Evolutionary conservation across 2,797 vertebrate genomes (phyloP), one percentile per base, ranked within the genome.

Genomic region (Melanotaenia trifasciata): DNA sequence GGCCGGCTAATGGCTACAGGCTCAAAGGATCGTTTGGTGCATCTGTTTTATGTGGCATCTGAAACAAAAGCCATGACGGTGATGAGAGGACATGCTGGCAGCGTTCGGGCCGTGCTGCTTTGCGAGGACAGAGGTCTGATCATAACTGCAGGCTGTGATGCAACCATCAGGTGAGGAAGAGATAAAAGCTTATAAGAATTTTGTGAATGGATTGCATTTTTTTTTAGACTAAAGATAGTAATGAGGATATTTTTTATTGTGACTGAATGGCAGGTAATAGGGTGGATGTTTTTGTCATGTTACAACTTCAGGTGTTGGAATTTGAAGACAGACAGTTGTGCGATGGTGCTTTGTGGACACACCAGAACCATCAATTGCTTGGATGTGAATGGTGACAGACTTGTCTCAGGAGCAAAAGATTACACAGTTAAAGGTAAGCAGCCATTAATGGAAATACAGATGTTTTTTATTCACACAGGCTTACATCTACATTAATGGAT

Each of bases 341-440:
- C 84, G 58, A 93, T 89, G 86, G 81, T 72, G 61, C 93, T 97
- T 61, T 84, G 63, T 0, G 97, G 97, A 20, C 97, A 98, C 89
- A 81, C 81, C 0, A 89, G 91, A 16, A 90, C 93, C 0, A 71
- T 98, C 76, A 96, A 84, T 79, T 97, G 96, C 83, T 89, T 98
- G 86, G 94, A 97, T 51, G 72, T 95, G 24, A 87, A 92, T 0
- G 90, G 76, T 7, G 81, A 95, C 24, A 92, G 6, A 62, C 81
- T 98, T 0, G 96, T 94, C 20, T 98, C 97, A 0, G 97, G 96
- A 81, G 93, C 94, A 64, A 96, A 83, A 83, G 97, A 98, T 47
- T 90, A 93, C 70, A 84, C 81, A 38, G 95, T 96, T 4, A 97
- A 96, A 97, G 95, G 98, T 97, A 54, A 94, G 24, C 4, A 0